Evolutionary conservation across 2,888 invertebrate genomes (phyloP).

Genomic region (Temnothorax unifasciatus): DNA sequence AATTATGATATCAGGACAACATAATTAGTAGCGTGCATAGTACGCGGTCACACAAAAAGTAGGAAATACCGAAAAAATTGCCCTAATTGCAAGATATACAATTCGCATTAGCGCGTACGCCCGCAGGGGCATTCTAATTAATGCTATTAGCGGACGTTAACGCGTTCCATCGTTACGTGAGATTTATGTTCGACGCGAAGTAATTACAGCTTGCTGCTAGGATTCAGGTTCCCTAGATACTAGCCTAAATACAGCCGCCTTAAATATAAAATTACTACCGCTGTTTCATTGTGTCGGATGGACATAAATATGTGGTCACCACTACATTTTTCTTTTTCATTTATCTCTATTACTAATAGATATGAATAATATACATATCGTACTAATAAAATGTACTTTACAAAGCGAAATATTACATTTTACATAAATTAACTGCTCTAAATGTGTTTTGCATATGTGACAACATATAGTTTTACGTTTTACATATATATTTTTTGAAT

Average conservation of each 20-base stretch:
- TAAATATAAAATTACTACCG: slow-evolving; percentile 37
- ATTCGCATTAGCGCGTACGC: slow-evolving; percentile 64
- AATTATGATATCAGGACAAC: slow-evolving; percentile 43
- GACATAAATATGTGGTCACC: background rate
- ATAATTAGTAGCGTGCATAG: slow-evolving; percentile 34
- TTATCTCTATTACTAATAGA: background rate
- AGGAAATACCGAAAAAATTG: slow-evolving; percentile 55
- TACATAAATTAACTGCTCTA: background rate
- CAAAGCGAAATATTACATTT: slow-evolving; percentile 5
- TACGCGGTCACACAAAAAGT: background rate
- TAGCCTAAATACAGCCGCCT: slow-evolving; percentile 4
- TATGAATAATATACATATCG: slow-evolving; percentile 1
- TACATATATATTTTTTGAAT: background rate
- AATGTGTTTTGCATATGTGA: background rate
- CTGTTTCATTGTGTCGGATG: background rate
- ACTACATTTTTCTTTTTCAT: background rate
- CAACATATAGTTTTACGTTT: background rate
- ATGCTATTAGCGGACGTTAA: slow-evolving; percentile 69
- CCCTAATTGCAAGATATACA: slow-evolving; percentile 67
- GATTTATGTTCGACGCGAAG: slow-evolving; percentile 65
- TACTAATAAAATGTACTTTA: slow-evolving; percentile 5
- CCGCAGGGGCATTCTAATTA: slow-evolving; percentile 57
- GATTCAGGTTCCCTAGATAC: slow-evolving; percentile 14
- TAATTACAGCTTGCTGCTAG: slow-evolving; percentile 58
- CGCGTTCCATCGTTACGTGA: slow-evolving; percentile 63